A percentile compares a stretch with the other conserved stretches of the same genome.
Conservation (phyloP, 2,797 vertebrate species). For the Pangasius macronema region DNA sequence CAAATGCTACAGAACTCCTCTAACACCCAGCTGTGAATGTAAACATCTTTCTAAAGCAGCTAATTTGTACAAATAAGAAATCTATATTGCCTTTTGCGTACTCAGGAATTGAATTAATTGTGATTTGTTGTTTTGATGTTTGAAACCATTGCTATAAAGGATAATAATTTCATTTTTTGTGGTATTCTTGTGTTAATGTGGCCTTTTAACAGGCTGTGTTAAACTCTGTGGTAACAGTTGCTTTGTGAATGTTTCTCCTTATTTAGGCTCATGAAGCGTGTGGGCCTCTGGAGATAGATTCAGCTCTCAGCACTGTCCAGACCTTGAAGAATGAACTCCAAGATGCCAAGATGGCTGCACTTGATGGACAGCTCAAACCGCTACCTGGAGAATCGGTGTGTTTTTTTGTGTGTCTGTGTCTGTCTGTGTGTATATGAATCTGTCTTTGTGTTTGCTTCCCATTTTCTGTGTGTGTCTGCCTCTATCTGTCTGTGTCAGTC, state of each 20-base stretch:
- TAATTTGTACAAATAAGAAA: too few species aligned
- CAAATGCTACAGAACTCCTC: not conserved
- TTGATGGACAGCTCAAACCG: constrained; percentile 90
- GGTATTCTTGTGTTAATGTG: not conserved
- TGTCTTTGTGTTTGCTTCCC: not conserved
- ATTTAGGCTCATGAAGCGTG: constrained; percentile 94
- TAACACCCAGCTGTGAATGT: too few species aligned
- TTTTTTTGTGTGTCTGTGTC: constrained; percentile 27
- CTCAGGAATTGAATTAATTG: not conserved
- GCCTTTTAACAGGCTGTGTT: not conserved
- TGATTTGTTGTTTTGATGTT: not conserved
- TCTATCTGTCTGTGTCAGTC: not conserved
- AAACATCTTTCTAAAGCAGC: not conserved
- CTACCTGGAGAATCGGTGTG: constrained; percentile 95
- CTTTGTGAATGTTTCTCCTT: constrained; percentile 10
- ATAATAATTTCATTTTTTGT: not conserved
- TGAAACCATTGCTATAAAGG: not conserved
- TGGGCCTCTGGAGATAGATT: constrained; percentile 97
- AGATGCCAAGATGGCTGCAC: constrained; percentile 94
- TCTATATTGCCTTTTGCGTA: not conserved
- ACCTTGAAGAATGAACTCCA: constrained; percentile 92
- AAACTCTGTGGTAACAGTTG: not conserved
- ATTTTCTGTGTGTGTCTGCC: not conserved
- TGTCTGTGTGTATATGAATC: not conserved
- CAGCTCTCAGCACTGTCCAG: constrained; percentile 91